Evolutionary conservation across 2,888 invertebrate species (phyloP), one percentile per base, ranked within the genome.

Genomic region (Alcis repandata): DNA sequence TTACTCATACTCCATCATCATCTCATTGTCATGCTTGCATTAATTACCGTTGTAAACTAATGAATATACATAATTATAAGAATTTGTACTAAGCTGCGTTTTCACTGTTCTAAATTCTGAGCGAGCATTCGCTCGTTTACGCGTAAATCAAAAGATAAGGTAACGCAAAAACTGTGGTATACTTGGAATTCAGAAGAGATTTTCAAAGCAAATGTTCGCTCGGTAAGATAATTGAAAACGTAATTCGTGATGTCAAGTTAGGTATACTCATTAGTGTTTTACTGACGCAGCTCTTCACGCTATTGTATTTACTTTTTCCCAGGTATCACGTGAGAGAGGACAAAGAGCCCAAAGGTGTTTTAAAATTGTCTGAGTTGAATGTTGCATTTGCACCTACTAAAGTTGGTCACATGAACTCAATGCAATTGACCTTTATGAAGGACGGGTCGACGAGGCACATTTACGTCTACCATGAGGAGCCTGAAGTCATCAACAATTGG

Each of bases 401-500:
- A 92, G 96, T 97, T 58, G 96, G 95, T 15, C 95, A 96, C 85
- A 95, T 95, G 80, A 97, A 97, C 84, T 97, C 97, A 10, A 94
- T 98, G 87, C 98, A 98, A 91, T 89, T 98, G 41, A 97, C 97
- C 0, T 98, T 96, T 81, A 94, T 97, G 85, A 97, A 97, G 82
- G 97, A 97, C 68, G 97, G 97, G 0, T 95, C 96, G 2, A 98
- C 98, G 0, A 90, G 98, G 69, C 98, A 98, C 81, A 96, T 98
- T 75, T 98, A 96, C 85, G 96, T 98, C 0, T 97, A 97, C 83
- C 97, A 98, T 73, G 97, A 98, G 74, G 97, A 97, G 75, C 95
- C 97, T 1, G 97, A 98, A 92, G 95, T 96, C 53, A 97, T 98
- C 67, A 96, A 96, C 43, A 97, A 97, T 85, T 98, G 98, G 98